Evolutionary conservation across 2,797 vertebrate species (phyloP), one percentile per base, ranked within the genome.

Genomic region (Pelochelys cantorii): DNA sequence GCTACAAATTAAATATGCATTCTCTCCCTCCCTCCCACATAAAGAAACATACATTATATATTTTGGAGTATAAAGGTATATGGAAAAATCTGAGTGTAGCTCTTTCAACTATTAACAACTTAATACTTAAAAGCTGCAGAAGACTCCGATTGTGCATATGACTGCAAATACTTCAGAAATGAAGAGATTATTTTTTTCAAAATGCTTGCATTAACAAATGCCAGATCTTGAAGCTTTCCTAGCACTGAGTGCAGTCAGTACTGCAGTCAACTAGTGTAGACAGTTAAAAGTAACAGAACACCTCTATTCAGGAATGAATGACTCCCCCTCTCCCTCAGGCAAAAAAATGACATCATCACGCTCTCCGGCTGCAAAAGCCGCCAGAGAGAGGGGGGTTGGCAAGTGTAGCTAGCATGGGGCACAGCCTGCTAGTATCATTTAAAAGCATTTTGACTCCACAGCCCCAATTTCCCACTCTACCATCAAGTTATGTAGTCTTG

Each of bases 401-500:
- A 48, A 48, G 42, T 48, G 42, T 48, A 48, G 42, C 42, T 9
- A 48, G 42, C 42, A 48, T 48, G 42, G 8, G 42, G 42, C 4
- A 8, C 42, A 48, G 42, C 42, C 42, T 48, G 42, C 42, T 48
- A 48, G 42, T 48, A 48, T 48, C 42, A 55, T 82, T 89, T 88
- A 82, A 79, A 84, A 82, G 54, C 65, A n/a, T 92, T 90, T 18
- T 27, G 86, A 68, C 65, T 34, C 18, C 31, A 34, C 18, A 92
- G 37, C 37, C 25, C 89, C 82, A n/a, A 81, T 82, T 53, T 42
- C 9, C 37, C 71, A 34, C 86, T 94, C 71, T 84, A 85, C 13
- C 56, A n/a, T 88, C 81, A 84, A 95, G 79, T n/a, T 89, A 48
- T 65, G 77, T 55, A 89, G 79, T 56, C 91, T 77, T 60, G n/a